phyloP scores from a whole-genome alignment of 2,888 invertebrate genomes.

The Galeruca laticollis region DNA sequence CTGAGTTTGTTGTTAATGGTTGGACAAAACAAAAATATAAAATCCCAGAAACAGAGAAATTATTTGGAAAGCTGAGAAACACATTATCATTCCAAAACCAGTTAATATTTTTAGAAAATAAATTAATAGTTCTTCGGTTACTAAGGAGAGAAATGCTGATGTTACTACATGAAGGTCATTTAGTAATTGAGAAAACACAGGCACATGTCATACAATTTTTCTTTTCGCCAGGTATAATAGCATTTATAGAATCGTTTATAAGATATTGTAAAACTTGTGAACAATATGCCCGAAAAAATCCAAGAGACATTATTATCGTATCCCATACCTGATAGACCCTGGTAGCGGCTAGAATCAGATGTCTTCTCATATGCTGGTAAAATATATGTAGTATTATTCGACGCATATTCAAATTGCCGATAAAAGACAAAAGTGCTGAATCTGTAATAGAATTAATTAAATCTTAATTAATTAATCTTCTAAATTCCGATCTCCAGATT shows the following conservation, averaged over 20 bases:
- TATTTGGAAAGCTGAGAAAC: no score
- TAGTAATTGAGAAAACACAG: no score
- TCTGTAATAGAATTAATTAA: conserved; percentile 23
- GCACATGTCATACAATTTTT: no score
- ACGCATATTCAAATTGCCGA: conserved; percentile 50
- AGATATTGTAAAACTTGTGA: background rate
- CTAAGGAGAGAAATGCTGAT: no score
- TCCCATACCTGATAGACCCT: background rate
- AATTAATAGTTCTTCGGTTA: no score
- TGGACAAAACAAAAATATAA: no score
- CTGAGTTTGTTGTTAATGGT: no score
- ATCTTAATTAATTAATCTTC: conserved; percentile 15
- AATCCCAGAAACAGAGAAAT: no score
- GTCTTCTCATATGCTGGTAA: conserved; percentile 30
- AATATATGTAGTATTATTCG: conserved; percentile 47
- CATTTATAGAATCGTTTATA: background rate
- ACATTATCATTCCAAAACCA: no score
- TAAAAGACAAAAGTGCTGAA: conserved; percentile 30
- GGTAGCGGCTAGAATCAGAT: conserved; percentile 30
- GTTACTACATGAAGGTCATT: no score
- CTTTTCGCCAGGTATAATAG: background rate
- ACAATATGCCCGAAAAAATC: background rate
- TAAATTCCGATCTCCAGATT: conserved; percentile 38
- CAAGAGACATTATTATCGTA: background rate
- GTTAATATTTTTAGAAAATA: no score